A percentile compares a stretch with the other conserved stretches of the same genome.
These are phyloP conservation scores for Gallinago jamesoni DNA, from an alignment of 2,113 vertebrate genomes.

Conservation along the genomic window DNA sequence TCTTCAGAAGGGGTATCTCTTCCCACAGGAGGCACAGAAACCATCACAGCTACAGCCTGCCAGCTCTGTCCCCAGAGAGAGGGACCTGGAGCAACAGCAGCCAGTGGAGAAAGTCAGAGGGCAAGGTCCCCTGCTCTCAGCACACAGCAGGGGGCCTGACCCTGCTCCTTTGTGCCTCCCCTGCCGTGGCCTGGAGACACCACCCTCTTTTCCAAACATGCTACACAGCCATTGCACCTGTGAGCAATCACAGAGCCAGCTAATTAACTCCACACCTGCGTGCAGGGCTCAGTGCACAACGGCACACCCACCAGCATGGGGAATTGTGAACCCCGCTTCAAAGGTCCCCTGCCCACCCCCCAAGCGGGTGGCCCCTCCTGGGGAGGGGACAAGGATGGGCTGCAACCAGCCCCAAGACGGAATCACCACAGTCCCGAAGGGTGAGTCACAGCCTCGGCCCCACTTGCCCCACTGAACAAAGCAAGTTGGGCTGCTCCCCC, in stretches of 20 bases:
- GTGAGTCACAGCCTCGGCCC: not conserved
- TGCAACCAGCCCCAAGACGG: not conserved
- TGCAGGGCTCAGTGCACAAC: fast-evolving
- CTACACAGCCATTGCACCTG: not conserved
- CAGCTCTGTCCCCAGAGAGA: not conserved
- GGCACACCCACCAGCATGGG: fast-evolving
- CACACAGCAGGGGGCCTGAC: fast-evolving
- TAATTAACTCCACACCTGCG: fast-evolving
- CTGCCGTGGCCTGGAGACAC: no score
- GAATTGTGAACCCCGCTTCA: not conserved
- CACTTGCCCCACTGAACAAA: not conserved
- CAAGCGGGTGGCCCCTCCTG: fast-evolving
- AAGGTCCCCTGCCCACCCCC: not conserved
- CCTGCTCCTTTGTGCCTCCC: not conserved
- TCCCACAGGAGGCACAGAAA: not conserved
- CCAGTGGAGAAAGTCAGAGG: not conserved
- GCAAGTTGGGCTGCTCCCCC: fast-evolving
- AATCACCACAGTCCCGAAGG: fast-evolving
- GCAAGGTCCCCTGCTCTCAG: not conserved
- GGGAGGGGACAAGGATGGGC: not conserved
- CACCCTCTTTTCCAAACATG: not conserved
- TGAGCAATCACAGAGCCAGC: not conserved
- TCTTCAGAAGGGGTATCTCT: not conserved
- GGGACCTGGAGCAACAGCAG: not conserved
- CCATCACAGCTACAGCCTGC: not conserved